A percentile compares a stretch with the other conserved stretches of the same genome.
phyloP scores from a whole-genome alignment of 2,113 vertebrate genomes.

The Pampusana beccarii region DNA sequence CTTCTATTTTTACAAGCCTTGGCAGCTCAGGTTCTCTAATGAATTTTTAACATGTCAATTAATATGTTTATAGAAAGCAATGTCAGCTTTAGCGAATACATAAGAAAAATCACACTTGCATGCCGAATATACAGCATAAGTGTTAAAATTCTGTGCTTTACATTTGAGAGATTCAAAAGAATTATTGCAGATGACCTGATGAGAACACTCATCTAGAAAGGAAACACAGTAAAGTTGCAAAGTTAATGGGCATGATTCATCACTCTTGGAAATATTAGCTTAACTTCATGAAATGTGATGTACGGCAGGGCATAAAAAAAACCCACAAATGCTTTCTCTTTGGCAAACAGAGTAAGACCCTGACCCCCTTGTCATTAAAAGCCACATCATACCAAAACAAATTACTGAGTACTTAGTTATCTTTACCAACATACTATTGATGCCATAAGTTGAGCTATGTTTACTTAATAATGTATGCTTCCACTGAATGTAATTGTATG shows the following conservation, averaged over 20 bases:
- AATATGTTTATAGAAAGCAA: constrained; percentile 58
- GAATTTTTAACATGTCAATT: constrained; percentile 60
- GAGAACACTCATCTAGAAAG: not conserved
- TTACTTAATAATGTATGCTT: not conserved
- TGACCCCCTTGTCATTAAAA: not conserved
- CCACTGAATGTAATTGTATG: not conserved
- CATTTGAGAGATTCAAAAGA: not conserved
- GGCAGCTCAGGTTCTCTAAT: constrained; percentile 64
- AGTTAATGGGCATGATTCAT: constrained; percentile 12
- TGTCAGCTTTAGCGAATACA: constrained; percentile 35
- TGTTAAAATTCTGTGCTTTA: not conserved
- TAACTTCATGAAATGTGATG: not conserved
- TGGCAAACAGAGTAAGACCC: not conserved
- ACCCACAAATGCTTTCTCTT: not conserved
- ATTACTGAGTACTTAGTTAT: not conserved
- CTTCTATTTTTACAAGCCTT: constrained; percentile 55
- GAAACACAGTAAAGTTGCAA: not conserved
- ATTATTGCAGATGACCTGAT: not conserved
- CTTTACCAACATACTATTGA: not conserved
- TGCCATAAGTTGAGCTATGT: not conserved
- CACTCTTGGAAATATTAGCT: not conserved
- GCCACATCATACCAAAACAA: not conserved
- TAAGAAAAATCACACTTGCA: constrained; percentile 66
- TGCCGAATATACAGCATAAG: constrained; percentile 20
- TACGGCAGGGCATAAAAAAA: not conserved